These are phyloP conservation scores for Cygnus atratus DNA, from an alignment of 2,113 vertebrate species.

Conservation along the genomic window DNA sequence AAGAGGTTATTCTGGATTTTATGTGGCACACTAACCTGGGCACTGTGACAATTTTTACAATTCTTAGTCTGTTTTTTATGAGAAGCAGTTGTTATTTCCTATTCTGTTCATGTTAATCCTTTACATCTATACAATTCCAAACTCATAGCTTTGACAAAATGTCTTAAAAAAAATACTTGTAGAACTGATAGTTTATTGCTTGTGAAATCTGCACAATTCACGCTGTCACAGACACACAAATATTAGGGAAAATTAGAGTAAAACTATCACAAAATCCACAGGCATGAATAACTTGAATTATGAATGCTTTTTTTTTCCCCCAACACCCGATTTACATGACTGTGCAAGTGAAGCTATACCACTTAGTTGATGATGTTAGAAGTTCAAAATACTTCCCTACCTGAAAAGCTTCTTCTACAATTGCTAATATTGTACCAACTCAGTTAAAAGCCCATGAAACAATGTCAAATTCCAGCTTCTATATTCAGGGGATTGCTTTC, in stretches of 20 bases:
- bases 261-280: not conserved
- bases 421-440: not conserved
- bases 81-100: not conserved
- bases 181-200: not conserved
- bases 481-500: not conserved
- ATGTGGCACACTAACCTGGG: not conserved
- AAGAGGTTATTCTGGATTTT: not conserved
- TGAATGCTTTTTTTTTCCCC: not conserved
- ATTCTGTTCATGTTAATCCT: not conserved
- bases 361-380: not conserved
- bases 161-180: not conserved
- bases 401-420: not conserved
- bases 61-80: not conserved
- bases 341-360: not conserved
- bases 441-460: not conserved
- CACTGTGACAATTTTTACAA: not conserved
- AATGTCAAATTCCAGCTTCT: not conserved
- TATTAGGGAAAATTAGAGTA: not conserved
- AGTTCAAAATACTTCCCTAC: not conserved
- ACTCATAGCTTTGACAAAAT: not conserved
- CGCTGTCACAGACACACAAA: slow-evolving; percentile 35
- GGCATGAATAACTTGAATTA: not conserved
- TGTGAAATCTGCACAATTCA: not conserved
- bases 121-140: not conserved
- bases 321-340: not conserved